These are phyloP conservation scores for Drosophila novamexicana DNA, from an alignment of 1,140 invertebrate species.

Conservation along the genomic window DNA sequence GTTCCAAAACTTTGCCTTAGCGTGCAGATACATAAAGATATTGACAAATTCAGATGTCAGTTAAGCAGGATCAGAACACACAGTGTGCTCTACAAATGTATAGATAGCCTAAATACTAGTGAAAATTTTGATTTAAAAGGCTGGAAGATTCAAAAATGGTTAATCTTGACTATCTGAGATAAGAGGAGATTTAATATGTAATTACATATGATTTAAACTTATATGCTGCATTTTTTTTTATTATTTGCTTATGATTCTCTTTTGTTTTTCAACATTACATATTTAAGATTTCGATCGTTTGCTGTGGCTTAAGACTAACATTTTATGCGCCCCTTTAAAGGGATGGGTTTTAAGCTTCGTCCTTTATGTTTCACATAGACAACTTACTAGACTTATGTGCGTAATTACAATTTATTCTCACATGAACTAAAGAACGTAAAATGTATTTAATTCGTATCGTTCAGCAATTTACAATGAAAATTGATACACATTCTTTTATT, in stretches of 20 bases:
- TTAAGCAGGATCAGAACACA: too few species aligned
- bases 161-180: too few species aligned
- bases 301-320: slow-evolving; percentile 63
- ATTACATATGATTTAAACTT: slow-evolving; percentile 58
- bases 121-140: too few species aligned
- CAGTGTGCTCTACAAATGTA: too few species aligned
- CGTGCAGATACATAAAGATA: too few species aligned
- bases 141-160: too few species aligned
- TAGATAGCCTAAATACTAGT: too few species aligned
- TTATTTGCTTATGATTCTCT: slow-evolving; percentile 41
- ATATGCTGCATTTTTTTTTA: slow-evolving; percentile 58
- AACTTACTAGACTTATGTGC: slow-evolving; percentile 58
- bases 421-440: slow-evolving; percentile 57
- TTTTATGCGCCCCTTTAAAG: slow-evolving; percentile 57
- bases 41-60: too few species aligned
- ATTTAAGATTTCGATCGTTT: slow-evolving; percentile 59
- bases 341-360: slow-evolving; percentile 46
- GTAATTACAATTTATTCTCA: slow-evolving; percentile 67
- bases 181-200: not conserved
- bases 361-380: slow-evolving; percentile 66
- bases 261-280: slow-evolving; percentile 69
- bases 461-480: slow-evolving; percentile 73
- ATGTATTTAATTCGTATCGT: slow-evolving; percentile 44
- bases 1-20: too few species aligned
- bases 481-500: slow-evolving; percentile 61